Evolutionary conservation across 2,797 vertebrate species (phyloP).

Genomic region (Halcyon leucocephala): DNA sequence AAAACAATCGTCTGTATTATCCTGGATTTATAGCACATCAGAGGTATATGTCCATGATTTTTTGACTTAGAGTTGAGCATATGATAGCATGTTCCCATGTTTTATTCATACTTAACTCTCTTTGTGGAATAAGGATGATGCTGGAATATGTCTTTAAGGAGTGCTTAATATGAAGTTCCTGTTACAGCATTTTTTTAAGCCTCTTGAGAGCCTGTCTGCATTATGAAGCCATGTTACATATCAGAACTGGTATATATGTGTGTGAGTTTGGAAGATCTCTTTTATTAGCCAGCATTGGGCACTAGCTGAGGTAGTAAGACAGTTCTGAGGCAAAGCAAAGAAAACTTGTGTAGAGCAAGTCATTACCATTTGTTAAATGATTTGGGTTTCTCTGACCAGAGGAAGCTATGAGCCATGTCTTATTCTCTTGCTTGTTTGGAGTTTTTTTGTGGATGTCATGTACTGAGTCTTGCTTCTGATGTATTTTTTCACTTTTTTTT

Average conservation of each 20-base stretch:
- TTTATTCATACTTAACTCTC: background rate
- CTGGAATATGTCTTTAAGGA: background rate
- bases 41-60: background rate
- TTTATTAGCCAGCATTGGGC: background rate
- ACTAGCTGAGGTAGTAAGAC: background rate
- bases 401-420: background rate
- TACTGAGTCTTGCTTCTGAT: background rate
- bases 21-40: background rate
- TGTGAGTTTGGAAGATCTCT: background rate
- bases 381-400: background rate
- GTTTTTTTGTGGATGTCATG: background rate
- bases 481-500: background rate
- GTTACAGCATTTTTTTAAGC: background rate
- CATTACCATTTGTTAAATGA: background rate
- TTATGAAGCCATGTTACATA: background rate
- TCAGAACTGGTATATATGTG: background rate
- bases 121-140: background rate
- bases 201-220: background rate
- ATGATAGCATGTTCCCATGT: background rate
- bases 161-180: background rate
- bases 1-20: background rate
- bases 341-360: background rate
- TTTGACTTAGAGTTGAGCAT: background rate
- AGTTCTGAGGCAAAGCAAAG: background rate
- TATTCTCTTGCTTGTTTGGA: background rate